phyloP scores from a whole-genome alignment of 2,113 vertebrate genomes.

The Macroglossus sobrinus region DNA sequence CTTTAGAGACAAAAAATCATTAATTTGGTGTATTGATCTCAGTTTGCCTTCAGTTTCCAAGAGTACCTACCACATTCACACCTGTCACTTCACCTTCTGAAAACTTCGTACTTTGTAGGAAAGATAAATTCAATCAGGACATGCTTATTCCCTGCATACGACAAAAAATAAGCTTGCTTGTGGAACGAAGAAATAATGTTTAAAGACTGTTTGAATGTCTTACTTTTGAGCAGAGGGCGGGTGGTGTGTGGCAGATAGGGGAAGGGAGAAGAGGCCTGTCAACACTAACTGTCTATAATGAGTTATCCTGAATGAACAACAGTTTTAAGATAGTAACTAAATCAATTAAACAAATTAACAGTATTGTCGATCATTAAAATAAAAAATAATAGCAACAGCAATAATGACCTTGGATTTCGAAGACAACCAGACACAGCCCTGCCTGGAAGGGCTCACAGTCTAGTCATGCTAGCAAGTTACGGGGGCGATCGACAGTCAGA shows the following conservation, averaged over 20 bases:
- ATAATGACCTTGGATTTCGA: background rate
- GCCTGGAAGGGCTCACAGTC: background rate
- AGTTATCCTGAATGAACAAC: background rate
- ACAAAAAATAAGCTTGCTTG: background rate
- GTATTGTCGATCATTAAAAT: background rate
- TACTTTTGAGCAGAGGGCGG: background rate
- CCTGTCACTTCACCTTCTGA: background rate
- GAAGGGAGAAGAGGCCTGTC: background rate
- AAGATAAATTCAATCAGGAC: background rate
- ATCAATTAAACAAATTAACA: constrained; percentile 33
- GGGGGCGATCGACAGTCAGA: background rate
- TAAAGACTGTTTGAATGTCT: background rate
- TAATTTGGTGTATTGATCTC: background rate
- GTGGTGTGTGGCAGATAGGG: background rate
- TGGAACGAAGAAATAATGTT: background rate
- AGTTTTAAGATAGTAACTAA: constrained; percentile 23
- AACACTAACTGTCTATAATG: constrained; percentile 19
- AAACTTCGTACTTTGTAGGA: background rate
- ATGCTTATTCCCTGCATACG: background rate
- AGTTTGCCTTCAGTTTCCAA: background rate
- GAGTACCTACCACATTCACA: background rate
- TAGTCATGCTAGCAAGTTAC: background rate
- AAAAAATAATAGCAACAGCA: background rate
- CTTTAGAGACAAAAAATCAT: background rate
- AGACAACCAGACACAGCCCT: background rate